Conservation (phyloP, 2,797 vertebrate genomes). For the Macropus fuliginosus region DNA sequence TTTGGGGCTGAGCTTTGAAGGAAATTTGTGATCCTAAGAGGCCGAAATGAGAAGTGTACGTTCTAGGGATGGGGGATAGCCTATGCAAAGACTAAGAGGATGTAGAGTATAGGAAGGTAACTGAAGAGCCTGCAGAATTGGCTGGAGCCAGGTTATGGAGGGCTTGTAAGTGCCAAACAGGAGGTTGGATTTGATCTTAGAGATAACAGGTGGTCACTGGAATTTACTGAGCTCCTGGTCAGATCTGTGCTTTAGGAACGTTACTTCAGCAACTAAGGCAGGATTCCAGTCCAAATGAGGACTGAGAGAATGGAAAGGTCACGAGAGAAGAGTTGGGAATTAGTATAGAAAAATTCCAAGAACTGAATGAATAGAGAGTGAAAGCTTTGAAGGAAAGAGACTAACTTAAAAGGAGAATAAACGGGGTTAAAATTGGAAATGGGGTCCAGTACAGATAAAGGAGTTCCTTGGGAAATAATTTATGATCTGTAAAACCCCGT, state of each 20-base stretch:
- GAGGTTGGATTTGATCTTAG: neutral
- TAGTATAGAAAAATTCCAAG: neutral
- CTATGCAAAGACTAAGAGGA: neutral
- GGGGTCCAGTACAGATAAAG: neutral
- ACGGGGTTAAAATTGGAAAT: conserved; percentile 1
- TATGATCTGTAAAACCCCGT: neutral
- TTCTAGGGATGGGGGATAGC: neutral
- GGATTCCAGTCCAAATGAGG: neutral
- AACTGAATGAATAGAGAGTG: neutral
- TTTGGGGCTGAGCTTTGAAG: neutral
- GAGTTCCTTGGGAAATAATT: conserved; percentile 1
- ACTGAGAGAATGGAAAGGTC: neutral
- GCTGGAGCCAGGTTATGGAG: neutral
- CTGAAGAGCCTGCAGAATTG: neutral
- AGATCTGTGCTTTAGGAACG: neutral
- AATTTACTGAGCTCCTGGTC: neutral
- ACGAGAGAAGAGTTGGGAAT: neutral
- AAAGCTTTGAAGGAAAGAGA: conserved; percentile 22
- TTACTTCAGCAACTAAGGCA: neutral
- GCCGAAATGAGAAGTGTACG: neutral
- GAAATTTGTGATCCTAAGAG: neutral
- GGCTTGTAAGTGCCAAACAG: neutral
- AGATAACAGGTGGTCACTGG: neutral
- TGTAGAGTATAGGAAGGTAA: neutral
- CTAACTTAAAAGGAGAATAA: neutral